Evolutionary conservation across 1,140 invertebrate species (phyloP), one percentile per base, ranked within the genome.

Genomic region (Oryzaephilus surinamensis): DNA sequence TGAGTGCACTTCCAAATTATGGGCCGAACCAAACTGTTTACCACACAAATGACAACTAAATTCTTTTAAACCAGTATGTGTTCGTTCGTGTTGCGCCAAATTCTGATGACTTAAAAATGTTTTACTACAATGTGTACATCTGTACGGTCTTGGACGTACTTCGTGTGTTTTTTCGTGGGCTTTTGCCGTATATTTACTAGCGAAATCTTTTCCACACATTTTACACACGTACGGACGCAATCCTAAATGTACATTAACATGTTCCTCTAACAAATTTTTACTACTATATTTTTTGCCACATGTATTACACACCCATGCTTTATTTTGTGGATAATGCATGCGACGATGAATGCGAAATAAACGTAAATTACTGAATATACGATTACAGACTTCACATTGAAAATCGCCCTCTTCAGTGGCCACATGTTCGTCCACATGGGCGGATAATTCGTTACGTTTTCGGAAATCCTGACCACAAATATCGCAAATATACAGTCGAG

Each of bases 71-170:
- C 76, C 76, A 6, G 72, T 69, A 51, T 84, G 81, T 0, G 79
- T 83, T 43, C 74, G 72, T 53, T 79, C 73, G 52, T 85, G 81
- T 36, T 84, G 81, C 21, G 63, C 70, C 0, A 85, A 57, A 64
- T 84, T 84, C 57, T 83, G 80, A 36, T 76, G 70, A 15, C 76
- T 82, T 31, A 84, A 66, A 61, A 87, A 87, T 5, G 75, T 69
- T 60, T 87, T 87, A 6, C 62, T 67, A 52, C 83, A 87, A 16
- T 73, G 63, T 3, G 54, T 53, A 46, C 83, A 87, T 23, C 72
- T 69, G 45, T 67, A 81, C 1, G 80, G 80, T 13, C 83, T 60
- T 2, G 78, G 74, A 10, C 82, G 62, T 20, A 65, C 61, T 55
- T 74, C 65, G 48, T 87, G 82, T 0, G 77, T 85, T 62, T 84